Base-by-base conservation (phyloP, 2,888 invertebrate species). In the Eilema depressum region DNA sequence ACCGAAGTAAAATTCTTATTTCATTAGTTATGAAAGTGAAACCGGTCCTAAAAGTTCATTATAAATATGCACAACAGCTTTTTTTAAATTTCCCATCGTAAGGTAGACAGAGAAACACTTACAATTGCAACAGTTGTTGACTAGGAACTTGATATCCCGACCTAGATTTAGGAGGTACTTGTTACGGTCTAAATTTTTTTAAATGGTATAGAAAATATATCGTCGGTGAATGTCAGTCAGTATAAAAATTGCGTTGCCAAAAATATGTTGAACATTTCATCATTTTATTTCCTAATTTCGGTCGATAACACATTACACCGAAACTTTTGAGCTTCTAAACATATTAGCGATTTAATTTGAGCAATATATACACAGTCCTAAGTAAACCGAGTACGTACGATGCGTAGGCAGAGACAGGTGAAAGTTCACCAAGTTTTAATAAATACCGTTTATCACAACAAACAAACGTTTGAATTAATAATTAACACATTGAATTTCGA, bases 371-470 rank as follows among this genome's bases (percentile, higher is more conserved):
- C 28, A n/a, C 12, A 17, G 12, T 30, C 17, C 25, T 62, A 65
- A 69, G 60, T 56, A 69, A 65, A 69, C 12, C 33, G 1, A 33
- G n/a, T 62, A 25, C 25, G 26, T 23, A 53, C 61, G 23, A 47
- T 14, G n/a, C 1, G 33, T 59, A 47, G 30, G 33, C 1, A 23
- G 17, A 10, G 41, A 28, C 41, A 41, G 28, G 41, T 63, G 57
- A 66, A 66, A 57, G 23, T 63, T 63, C 57, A 10, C 20, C n/a
- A 64, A 41, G 63, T 67, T 67, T 63, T 56, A 60, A 37, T 71
- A 64, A 64, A 63, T 71, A 71, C 25, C 25, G 47, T 64, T 67
- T 26, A 59, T 53, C 33, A 59, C 59, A 64, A 71, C 47, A 67
- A 67, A 66, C 33, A 67, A 30, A 20, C 41, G 14, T 67, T 57